Evolutionary conservation across 1,140 invertebrate species (phyloP).

Genomic region (Micrasema longulum): DNA sequence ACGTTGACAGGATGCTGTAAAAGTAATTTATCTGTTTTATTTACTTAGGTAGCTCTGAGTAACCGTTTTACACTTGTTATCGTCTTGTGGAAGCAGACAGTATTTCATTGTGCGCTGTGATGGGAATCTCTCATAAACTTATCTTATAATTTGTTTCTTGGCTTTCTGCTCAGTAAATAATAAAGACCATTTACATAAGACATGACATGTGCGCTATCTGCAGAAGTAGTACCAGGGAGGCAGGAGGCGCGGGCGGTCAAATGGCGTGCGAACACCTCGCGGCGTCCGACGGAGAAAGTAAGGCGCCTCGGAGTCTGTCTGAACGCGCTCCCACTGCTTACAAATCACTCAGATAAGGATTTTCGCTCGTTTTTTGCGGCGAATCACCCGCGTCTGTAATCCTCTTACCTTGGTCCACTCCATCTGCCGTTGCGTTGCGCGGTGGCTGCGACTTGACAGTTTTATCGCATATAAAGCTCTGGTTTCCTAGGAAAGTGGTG

Average conservation of each 20-base stretch:
- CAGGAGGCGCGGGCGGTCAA: slow-evolving; percentile 24
- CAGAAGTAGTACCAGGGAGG: too few species aligned
- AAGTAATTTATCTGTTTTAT: too few species aligned
- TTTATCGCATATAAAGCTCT: slow-evolving; percentile 19
- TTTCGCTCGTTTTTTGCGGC: background rate
- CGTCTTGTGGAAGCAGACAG: too few species aligned
- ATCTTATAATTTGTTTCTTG: background rate
- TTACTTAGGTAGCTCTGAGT: too few species aligned
- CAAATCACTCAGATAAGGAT: background rate
- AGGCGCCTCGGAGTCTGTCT: slow-evolving; percentile 27
- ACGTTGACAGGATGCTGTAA: too few species aligned
- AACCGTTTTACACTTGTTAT: too few species aligned
- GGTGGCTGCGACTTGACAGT: background rate
- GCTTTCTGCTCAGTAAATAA: background rate
- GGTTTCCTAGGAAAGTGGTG: too few species aligned
- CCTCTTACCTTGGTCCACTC: slow-evolving; percentile 1
- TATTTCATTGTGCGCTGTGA: too few species aligned
- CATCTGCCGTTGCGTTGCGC: background rate
- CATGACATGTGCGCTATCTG: background rate
- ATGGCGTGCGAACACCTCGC: slow-evolving; percentile 31
- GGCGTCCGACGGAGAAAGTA: slow-evolving; percentile 20
- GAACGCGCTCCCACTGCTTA: background rate
- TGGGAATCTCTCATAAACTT: too few species aligned
- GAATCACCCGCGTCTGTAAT: slow-evolving; percentile 5
- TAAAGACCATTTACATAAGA: background rate